Evolutionary conservation across 2,113 vertebrate genomes (phyloP).

Genomic region (Machaerirhynchus nigripectus): DNA sequence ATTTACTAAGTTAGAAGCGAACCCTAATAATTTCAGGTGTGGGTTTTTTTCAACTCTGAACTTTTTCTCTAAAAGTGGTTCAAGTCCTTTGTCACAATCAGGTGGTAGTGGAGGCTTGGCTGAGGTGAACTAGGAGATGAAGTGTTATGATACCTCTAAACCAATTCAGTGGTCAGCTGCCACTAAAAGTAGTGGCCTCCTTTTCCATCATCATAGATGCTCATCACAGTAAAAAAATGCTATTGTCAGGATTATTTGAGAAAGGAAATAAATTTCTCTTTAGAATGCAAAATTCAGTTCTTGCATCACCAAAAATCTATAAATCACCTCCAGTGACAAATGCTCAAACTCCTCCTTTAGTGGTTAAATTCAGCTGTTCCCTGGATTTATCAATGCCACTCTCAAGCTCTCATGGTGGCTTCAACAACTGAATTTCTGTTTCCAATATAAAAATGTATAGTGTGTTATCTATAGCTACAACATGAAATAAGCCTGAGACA

Average conservation of each 20-base stretch:
- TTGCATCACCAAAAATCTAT: background rate
- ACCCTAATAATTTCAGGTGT: background rate
- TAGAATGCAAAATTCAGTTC: background rate
- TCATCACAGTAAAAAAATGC: background rate
- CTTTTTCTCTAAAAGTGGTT: background rate
- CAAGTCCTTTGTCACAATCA: background rate
- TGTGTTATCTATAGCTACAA: background rate
- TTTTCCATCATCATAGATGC: background rate
- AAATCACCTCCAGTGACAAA: background rate
- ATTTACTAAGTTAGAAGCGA: background rate
- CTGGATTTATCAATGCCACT: background rate
- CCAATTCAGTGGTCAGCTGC: background rate
- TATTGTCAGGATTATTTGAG: background rate
- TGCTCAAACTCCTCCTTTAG: background rate
- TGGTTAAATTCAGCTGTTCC: background rate
- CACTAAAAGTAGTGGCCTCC: background rate
- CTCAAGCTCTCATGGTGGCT: background rate
- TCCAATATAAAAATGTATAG: background rate
- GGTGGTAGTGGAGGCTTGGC: background rate
- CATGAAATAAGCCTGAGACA: background rate
- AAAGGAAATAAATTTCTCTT: background rate
- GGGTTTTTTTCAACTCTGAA: background rate
- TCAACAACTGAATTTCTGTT: background rate
- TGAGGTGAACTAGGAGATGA: background rate
- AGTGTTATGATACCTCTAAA: background rate